Conservation (phyloP, 2,113 vertebrate genomes). For the Ctenomys sociabilis region DNA sequence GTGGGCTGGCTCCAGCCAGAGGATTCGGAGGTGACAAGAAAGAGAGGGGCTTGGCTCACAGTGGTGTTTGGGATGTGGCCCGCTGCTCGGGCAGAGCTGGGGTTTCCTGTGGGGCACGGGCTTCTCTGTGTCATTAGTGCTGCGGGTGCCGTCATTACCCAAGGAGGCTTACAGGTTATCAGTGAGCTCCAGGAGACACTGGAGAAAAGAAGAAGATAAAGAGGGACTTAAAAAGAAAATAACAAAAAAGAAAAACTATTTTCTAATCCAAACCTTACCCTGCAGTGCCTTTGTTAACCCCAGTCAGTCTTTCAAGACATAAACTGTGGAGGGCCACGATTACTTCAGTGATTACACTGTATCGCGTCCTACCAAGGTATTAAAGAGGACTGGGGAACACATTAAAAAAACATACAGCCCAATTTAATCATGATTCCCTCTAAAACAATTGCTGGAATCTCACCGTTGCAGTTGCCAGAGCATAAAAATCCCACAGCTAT, state of each 20-base stretch:
- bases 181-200: slow-evolving; percentile 59
- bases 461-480: slow-evolving; percentile 40
- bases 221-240: slow-evolving; percentile 65
- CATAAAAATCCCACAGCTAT: slow-evolving; percentile 42
- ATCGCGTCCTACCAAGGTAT: slow-evolving; percentile 79
- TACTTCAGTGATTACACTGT: slow-evolving; percentile 71
- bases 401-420: slow-evolving; percentile 74
- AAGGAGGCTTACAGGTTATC: slow-evolving; percentile 70
- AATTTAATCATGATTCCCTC: slow-evolving; percentile 78
- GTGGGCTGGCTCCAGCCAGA: neutral
- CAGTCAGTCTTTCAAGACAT: slow-evolving; percentile 71
- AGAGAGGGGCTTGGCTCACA: fast-evolving
- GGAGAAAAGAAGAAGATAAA: slow-evolving; percentile 74
- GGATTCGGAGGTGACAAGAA: fast-evolving
- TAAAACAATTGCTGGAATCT: slow-evolving; percentile 76
- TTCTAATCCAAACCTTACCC: slow-evolving; percentile 73
- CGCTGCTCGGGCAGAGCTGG: fast-evolving
- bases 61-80: neutral
- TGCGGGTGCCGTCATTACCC: neutral
- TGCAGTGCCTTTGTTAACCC: slow-evolving; percentile 66
- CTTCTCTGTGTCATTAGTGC: neutral
- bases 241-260: slow-evolving; percentile 76
- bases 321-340: slow-evolving; percentile 71
- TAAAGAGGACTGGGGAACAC: slow-evolving; percentile 77
- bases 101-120: fast-evolving